Evolutionary conservation across 1,140 invertebrate species (phyloP), one percentile per base, ranked within the genome.

Genomic region (Aphelenchoides besseyi): DNA sequence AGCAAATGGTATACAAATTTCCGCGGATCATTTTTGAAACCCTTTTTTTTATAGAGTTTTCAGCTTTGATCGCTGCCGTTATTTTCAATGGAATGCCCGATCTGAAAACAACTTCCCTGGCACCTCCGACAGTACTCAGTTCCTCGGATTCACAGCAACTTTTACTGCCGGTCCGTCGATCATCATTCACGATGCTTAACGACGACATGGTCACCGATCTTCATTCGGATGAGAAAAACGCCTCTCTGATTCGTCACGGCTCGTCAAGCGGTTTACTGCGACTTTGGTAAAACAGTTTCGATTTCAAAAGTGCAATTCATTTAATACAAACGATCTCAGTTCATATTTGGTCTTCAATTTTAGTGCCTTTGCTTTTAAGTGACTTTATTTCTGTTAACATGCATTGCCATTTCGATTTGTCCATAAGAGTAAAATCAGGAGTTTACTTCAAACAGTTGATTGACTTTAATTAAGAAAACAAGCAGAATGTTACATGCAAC

Each of bases 141-240:
- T 70, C 79, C 9, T 70, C 80, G n/a, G 80, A 84, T 30, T 85
- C 82, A 26, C 77, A 82, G 37, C 76, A 83, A 55, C 66, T 67
- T 41, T 41, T 77, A n/a, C 59, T 82, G 2, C 29, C 74, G 0
- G 28, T 59, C 3, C 52, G 36, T 35, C 73, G 77, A n/a, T 32
- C 59, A 8, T 78, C 79, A 12, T 76, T 73, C 16, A 70, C 70
- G 32, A 37, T 82, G 0, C 67, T 83, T 3, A 76, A 78, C n/a
- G 72, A 82, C 26, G 79, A 81, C 35, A 29, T 67, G 30, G 76
- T 82, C 12, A 76, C 80, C 18, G 81, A 82, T 69, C 71, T 82
- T 18, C 81, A 82, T 35, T 82, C 81, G 26, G 81, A 82, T 62
- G 81, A 82, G 63, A 82, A 82, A 67, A 82, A 82, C 62, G 80